Percentiles rank a stretch among this genome's conserved stretches.
Conservation (phyloP, 2,797 vertebrate genomes). For the Gymnodraco acuticeps region DNA sequence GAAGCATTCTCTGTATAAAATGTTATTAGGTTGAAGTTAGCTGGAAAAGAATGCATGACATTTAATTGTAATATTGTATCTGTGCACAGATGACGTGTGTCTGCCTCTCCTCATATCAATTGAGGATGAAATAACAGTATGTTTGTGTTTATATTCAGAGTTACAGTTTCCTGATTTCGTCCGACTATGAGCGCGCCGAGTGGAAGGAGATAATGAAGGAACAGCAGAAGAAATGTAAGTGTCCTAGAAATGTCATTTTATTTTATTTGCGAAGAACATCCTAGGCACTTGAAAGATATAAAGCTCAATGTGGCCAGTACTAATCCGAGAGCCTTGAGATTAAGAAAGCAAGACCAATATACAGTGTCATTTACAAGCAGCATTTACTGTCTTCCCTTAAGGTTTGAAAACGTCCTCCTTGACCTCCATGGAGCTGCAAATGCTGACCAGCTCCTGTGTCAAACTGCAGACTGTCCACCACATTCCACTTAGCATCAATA, state of each 20-base stretch:
- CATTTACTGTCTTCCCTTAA: slow-evolving; percentile 57
- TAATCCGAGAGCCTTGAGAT: background rate
- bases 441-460: slow-evolving; percentile 97
- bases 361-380: background rate
- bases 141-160: slow-evolving; percentile 80
- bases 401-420: slow-evolving; percentile 95
- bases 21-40: slow-evolving; percentile 10
- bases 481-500: slow-evolving; percentile 95
- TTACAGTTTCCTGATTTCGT: slow-evolving; percentile 95
- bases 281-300: background rate
- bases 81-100: background rate
- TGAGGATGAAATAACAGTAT: background rate
- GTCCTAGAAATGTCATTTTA: slow-evolving; percentile 7
- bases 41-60: background rate
- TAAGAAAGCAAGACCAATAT: background rate
- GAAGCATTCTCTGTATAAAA: background rate
- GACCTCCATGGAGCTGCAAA: slow-evolving; percentile 96
- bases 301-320: background rate
- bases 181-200: slow-evolving; percentile 96
- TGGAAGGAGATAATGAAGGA: slow-evolving; percentile 96
- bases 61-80: background rate
- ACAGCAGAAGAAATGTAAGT: slow-evolving; percentile 98
- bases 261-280: background rate
- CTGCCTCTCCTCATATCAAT: background rate
- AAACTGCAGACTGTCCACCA: slow-evolving; percentile 98